phyloP scores from a whole-genome alignment of 2,113 vertebrate genomes.

The Chionodraco myersi region DNA sequence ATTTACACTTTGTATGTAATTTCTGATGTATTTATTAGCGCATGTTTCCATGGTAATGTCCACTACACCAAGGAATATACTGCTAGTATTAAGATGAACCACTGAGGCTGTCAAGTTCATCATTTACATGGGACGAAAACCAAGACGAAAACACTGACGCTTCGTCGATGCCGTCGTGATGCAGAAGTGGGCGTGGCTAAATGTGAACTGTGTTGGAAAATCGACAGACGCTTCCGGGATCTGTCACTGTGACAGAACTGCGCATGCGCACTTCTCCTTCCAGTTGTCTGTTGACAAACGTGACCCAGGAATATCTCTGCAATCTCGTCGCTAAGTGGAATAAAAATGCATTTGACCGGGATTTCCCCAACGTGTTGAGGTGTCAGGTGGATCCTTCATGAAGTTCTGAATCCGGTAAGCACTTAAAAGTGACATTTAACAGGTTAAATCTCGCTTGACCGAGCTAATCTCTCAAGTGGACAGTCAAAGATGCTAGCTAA shows the following conservation, averaged over 20 bases:
- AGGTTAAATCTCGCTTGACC: not conserved
- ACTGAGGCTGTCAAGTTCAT: too few species aligned
- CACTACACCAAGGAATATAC: too few species aligned
- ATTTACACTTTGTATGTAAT: too few species aligned
- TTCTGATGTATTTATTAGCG: too few species aligned
- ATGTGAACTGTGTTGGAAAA: too few species aligned
- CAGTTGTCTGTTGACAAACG: slow-evolving; percentile 70
- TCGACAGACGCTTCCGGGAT: not conserved
- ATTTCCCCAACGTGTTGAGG: not conserved
- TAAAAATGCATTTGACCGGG: slow-evolving; percentile 49
- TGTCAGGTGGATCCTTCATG: slow-evolving; percentile 24
- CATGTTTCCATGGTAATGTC: too few species aligned
- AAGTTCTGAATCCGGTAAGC: slow-evolving; percentile 48
- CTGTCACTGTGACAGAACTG: not conserved
- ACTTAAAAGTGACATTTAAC: not conserved
- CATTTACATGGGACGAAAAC: too few species aligned
- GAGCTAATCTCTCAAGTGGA: slow-evolving; percentile 2
- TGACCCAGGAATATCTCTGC: slow-evolving; percentile 35
- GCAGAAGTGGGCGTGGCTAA: too few species aligned
- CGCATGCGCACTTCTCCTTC: slow-evolving; percentile 41
- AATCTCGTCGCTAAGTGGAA: not conserved
- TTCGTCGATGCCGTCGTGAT: too few species aligned
- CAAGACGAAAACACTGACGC: too few species aligned
- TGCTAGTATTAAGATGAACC: too few species aligned
- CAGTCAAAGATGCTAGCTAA: slow-evolving; percentile 25